Percentiles rank a stretch among this genome's conserved stretches.
These are phyloP conservation scores for Palythoa caribaeorum DNA, from an alignment of 92 coral and sea anemone species.

Conservation along the genomic window DNA sequence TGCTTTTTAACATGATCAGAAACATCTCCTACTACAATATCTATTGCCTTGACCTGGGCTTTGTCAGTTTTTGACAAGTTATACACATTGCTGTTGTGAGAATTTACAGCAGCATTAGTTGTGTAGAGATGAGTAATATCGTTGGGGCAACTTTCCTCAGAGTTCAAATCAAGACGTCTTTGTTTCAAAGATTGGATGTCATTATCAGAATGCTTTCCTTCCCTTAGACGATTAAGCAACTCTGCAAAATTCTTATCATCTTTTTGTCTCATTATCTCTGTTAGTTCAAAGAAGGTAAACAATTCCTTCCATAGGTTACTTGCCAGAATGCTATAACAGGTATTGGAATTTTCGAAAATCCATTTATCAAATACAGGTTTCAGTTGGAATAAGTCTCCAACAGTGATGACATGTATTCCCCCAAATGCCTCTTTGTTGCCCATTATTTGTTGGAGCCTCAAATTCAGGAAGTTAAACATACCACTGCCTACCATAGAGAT, in stretches of 20 bases:
- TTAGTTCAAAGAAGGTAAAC: conserved; percentile 40
- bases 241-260: conserved; percentile 60
- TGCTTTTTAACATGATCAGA: too few relatives aligned
- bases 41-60: too few relatives aligned
- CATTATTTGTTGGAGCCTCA: too few relatives aligned
- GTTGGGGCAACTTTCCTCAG: too few relatives aligned
- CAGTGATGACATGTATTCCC: conserved; percentile 57
- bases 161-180: too few relatives aligned
- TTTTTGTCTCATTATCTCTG: not conserved
- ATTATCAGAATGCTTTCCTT: too few relatives aligned
- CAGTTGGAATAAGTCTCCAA: conserved; percentile 5
- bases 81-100: too few relatives aligned
- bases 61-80: too few relatives aligned
- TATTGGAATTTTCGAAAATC: conserved; percentile 51
- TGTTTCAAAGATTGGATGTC: too few relatives aligned
- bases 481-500: conserved; percentile 50
- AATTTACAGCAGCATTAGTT: too few relatives aligned
- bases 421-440: conserved; percentile 35
- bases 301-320: conserved; percentile 50
- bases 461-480: conserved; percentile 54
- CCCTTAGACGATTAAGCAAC: conserved; percentile 54
- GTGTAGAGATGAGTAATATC: too few relatives aligned
- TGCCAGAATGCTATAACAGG: conserved; percentile 52
- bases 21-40: too few relatives aligned
- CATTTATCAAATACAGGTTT: conserved; percentile 57